Percentiles rank a stretch among this genome's conserved stretches.
Evolutionary conservation across 2,113 vertebrate genomes (phyloP).

Genomic region (Recurvirostra avosetta): DNA sequence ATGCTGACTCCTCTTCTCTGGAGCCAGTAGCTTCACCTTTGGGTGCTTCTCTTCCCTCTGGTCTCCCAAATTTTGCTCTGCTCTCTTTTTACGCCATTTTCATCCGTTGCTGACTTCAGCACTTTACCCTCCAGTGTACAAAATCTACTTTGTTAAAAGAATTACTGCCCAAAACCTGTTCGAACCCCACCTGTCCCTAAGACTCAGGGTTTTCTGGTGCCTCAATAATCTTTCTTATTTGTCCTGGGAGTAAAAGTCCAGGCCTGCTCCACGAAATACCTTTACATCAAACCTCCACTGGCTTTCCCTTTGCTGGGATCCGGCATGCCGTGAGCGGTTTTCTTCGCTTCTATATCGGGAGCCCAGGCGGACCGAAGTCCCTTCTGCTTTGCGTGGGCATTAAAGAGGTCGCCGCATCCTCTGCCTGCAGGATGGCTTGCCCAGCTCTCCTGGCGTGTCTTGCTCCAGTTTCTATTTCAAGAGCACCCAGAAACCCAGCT

Average conservation of each 20-base stretch:
- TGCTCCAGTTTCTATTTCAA: background rate
- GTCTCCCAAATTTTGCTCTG: background rate
- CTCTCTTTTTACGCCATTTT: background rate
- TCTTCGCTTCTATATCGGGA: background rate
- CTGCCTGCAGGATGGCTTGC: background rate
- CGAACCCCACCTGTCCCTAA: background rate
- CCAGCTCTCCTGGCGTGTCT: background rate
- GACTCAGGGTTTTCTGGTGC: background rate
- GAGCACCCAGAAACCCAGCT: background rate
- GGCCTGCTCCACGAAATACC: background rate
- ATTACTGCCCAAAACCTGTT: background rate
- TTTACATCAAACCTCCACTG: background rate
- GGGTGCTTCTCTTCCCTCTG: background rate
- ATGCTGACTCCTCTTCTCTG: background rate
- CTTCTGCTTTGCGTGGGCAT: background rate
- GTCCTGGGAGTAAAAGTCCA: too few species aligned
- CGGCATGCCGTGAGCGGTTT: accelerated
- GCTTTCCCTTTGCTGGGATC: background rate
- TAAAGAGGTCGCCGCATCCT: background rate
- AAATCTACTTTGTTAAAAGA: background rate
- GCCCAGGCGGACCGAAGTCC: background rate
- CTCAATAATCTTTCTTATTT: background rate
- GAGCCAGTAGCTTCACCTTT: background rate
- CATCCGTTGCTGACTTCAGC: background rate
- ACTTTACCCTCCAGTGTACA: background rate